Percentiles rank a stretch among this genome's conserved stretches.
Conservation (phyloP, 2,113 vertebrate genomes). For the Rhipidura dahli region DNA sequence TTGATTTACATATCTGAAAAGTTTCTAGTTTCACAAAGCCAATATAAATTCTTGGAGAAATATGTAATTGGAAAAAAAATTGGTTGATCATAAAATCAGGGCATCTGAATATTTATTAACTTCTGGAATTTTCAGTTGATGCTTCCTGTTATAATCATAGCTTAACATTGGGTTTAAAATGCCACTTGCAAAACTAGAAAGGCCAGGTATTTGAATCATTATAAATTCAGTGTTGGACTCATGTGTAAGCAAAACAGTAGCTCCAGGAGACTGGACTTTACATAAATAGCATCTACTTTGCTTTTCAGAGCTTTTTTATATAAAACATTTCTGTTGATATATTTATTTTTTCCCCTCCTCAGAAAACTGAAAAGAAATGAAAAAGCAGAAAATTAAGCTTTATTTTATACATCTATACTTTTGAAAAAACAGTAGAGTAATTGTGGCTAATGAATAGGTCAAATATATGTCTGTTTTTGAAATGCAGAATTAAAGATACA, state of each 20-base stretch:
- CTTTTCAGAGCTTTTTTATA: background rate
- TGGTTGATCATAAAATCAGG: background rate
- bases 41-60: slow-evolving; percentile 51
- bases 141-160: background rate
- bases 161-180: background rate
- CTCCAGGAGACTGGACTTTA: background rate
- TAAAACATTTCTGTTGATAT: background rate
- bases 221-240: background rate
- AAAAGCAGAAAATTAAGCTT: background rate
- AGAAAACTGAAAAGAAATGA: background rate
- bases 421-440: slow-evolving; percentile 32
- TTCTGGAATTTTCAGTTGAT: slow-evolving; percentile 7
- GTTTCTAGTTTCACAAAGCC: slow-evolving; percentile 36
- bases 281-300: background rate
- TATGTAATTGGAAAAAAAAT: slow-evolving; percentile 13
- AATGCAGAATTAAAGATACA: slow-evolving; percentile 12
- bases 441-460: background rate
- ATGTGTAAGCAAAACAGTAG: background rate
- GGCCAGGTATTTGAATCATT: background rate
- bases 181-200: background rate
- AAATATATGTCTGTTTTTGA: background rate
- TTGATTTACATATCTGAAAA: slow-evolving; percentile 45
- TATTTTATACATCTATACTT: background rate
- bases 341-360: background rate
- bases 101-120: slow-evolving; percentile 17